Conservation (phyloP, 2,797 vertebrate species). For the Champsocephalus gunnari region DNA sequence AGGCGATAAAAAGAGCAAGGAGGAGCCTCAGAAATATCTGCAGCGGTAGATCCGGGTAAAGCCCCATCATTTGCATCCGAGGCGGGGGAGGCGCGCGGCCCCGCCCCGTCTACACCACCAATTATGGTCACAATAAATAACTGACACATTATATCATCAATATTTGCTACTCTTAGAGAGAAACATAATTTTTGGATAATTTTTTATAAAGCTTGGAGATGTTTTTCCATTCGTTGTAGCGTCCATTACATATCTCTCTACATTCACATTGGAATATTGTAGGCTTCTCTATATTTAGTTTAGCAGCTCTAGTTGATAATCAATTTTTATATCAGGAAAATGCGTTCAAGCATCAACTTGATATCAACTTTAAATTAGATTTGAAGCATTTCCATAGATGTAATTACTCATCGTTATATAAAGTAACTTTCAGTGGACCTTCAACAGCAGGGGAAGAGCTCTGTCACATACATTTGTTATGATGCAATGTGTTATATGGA, state of each 20-base stretch:
- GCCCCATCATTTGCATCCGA: slow-evolving; percentile 61
- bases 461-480: not conserved
- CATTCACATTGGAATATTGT: not conserved
- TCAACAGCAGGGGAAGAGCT: not conserved
- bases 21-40: slow-evolving; percentile 76
- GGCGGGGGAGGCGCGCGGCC: slow-evolving; percentile 35
- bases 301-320: not conserved
- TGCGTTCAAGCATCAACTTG: no score
- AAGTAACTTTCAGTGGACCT: not conserved
- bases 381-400: not conserved
- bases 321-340: not conserved
- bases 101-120: slow-evolving; percentile 61
- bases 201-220: not conserved
- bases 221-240: not conserved
- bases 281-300: not conserved
- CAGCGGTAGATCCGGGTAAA: slow-evolving; percentile 81
- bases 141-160: not conserved
- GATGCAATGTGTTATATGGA: not conserved
- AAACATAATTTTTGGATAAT: not conserved
- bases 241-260: not conserved
- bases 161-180: slow-evolving; percentile 5
- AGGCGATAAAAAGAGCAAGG: slow-evolving; percentile 66
- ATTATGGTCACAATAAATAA: slow-evolving; percentile 38
- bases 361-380: not conserved
- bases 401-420: not conserved